A percentile compares a stretch with the other conserved stretches of the same genome.
Evolutionary conservation across 2,113 vertebrate genomes (phyloP).

Genomic region (Probosciger aterrimus): DNA sequence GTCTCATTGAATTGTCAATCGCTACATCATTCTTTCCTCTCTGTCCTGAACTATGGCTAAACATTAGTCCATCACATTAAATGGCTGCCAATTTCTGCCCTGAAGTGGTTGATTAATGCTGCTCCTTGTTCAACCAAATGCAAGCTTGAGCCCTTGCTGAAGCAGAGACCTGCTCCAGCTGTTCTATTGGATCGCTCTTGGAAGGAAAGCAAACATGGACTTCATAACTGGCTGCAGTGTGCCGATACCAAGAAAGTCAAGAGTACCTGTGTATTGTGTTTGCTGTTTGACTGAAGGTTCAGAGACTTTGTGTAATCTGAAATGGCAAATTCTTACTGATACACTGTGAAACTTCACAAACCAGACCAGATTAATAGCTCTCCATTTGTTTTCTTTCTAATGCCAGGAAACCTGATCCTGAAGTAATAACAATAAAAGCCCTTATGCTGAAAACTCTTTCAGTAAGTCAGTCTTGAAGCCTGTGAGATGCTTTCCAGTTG

Average conservation of each 20-base stretch:
- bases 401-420: background rate
- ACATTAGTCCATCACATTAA: background rate
- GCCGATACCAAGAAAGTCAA: background rate
- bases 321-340: background rate
- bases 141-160: background rate
- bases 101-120: background rate
- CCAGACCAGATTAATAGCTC: background rate
- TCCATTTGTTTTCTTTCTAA: background rate
- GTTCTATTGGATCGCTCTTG: background rate
- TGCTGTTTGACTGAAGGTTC: background rate
- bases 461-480: background rate
- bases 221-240: background rate
- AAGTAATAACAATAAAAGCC: background rate
- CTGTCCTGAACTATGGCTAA: background rate
- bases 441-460: background rate
- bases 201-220: background rate
- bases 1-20: background rate
- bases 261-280: background rate
- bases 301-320: background rate
- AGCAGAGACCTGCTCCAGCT: background rate
- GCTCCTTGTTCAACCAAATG: background rate
- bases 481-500: background rate
- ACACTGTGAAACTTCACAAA: background rate
- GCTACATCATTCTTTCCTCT: background rate
- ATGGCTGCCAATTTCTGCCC: background rate